Base-by-base conservation (phyloP, 1,140 invertebrate species). In the Euura lappo region DNA sequence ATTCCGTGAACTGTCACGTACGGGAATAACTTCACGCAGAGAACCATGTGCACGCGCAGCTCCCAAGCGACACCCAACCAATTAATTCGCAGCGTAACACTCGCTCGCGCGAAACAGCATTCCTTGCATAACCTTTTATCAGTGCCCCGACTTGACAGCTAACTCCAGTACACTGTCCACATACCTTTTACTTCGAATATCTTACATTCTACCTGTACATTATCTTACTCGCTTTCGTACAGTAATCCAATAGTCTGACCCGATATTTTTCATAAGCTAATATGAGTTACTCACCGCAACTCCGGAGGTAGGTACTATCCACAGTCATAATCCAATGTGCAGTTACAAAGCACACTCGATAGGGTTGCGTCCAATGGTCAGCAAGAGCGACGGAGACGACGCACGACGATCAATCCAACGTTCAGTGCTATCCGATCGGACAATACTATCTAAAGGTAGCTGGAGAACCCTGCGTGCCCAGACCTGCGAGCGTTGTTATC, bases 121-220 rank as follows among this genome's bases (percentile, higher is more conserved):
- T 81, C 80, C 79, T 79, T 68, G 77, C 78, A 80, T 80, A 80
- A 81, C 79, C 79, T 81, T 81, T 81, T 81, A 81, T 81, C 78
- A 78, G 72, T 65, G 77, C 74, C 68, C 75, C 74, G 46, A 45
- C n/a, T 46, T 70, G 69, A 70, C 45, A 70, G 69, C 69, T 47
- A 47, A 70, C 46, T 68, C 66, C 66, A 44, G 69, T 68, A 45
- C 64, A 42, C 44, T 44, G 13, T 44, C 28, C 10, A 68, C 74
- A 77, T 78, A 74, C 80, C 80, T 81, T 80, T 81, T 81, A 81
- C 80, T 79, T 77, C 74, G 77, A 68, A 79, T 80, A 79, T 79
- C 77, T 74, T 74, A 71, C 77, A 80, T 78, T 77, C 79, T 77
- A 79, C 80, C 76, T 79, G 76, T 78, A 77, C 78, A 78, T 79